Conservation (phyloP, 2,797 vertebrate species). For the Propithecus deckenii region DNA sequence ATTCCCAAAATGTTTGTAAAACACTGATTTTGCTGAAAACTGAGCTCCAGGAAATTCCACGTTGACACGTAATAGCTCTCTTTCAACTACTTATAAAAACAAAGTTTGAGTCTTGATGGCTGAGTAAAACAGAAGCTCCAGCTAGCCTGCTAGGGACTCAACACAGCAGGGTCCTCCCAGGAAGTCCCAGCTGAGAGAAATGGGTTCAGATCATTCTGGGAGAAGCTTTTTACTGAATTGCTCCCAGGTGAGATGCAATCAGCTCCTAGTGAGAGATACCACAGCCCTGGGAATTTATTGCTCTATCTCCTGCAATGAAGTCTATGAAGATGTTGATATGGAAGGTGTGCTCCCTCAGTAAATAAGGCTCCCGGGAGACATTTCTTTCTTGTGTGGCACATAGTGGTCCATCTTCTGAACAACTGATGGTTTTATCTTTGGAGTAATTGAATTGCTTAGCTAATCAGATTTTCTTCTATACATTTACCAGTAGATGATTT, state of each 20-base stretch:
- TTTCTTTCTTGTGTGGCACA: background rate
- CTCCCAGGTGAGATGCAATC: background rate
- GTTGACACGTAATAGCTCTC: background rate
- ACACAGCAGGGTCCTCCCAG: background rate
- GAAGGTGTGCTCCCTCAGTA: background rate
- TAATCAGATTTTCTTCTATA: background rate
- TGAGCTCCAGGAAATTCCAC: background rate
- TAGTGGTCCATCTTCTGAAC: background rate
- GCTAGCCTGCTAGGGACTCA: background rate
- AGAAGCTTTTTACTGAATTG: background rate
- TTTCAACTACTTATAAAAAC: background rate
- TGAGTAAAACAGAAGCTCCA: background rate
- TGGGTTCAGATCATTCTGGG: background rate
- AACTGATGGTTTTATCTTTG: background rate
- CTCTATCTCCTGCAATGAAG: background rate
- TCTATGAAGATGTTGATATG: background rate
- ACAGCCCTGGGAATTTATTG: background rate
- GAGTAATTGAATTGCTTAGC: background rate
- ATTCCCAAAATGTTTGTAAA: background rate
- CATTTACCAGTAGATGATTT: background rate
- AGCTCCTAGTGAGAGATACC: background rate
- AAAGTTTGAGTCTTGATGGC: background rate
- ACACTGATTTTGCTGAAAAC: background rate
- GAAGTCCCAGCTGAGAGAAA: background rate
- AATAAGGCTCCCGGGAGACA: background rate